Base-by-base conservation (phyloP, 2,797 vertebrate genomes). In the Acanthurus tractus region DNA sequence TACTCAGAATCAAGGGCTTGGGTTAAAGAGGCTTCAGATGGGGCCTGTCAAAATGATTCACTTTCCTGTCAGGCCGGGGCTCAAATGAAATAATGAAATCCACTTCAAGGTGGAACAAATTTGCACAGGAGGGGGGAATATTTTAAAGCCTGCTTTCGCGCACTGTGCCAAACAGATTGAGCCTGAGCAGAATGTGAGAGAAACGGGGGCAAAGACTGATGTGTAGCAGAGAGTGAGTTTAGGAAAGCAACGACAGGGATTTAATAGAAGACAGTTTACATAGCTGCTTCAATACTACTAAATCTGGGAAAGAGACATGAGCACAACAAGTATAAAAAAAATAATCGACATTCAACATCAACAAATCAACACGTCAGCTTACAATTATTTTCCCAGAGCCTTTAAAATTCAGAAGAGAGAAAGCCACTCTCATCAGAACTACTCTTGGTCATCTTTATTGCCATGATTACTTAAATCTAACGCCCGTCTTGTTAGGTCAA, bases 71-170 rank as follows among this genome's bases (percentile, higher is more conserved):
- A 95, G 92, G 82, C 84, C 18, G 79, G 85, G 82, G 75, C 93
- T 91, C 93, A 94, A 94, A 95, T 95, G 90, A 95, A 96, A 95
- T 95, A 95, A 95, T 95, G 93, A 95, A 96, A 95, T 95, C 93
- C 90, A 94, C 93, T 94, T 95, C 93, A 93, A 95, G 95, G 93
- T 94, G 94, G 93, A 95, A 95, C 92, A 94, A 94, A 95, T 95
- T 93, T 92, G 88, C 89, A 92, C 92, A 93, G 89, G 88, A 89
- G 88, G 91, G 88, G 87, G 91, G 91, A 88, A 94, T 93, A 94
- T 94, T 94, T 94, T 94, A 94, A 91, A 93, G 87, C 83, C 88
- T 82, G 85, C 89, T 93, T 92, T 91, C 89, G 89, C 81, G 83
- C 86, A 83, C 87, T 79, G 81, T 90, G 92, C 91, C 93, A 92